A percentile compares a stretch with the other conserved stretches of the same genome.
Conservation (phyloP, 2,888 invertebrate species). For the Gasteruption jaculator region DNA sequence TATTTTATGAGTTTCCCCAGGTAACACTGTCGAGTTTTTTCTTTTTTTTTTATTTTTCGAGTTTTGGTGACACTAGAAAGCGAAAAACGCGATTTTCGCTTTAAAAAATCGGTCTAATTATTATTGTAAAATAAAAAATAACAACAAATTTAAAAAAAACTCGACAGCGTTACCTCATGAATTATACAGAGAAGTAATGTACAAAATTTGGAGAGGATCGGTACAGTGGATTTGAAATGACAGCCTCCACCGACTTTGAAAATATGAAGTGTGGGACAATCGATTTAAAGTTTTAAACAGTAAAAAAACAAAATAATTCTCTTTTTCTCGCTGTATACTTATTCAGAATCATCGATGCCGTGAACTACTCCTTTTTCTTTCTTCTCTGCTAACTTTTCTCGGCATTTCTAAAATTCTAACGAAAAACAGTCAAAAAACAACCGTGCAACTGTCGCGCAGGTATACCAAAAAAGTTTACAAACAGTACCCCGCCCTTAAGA, state of each 20-base stretch:
- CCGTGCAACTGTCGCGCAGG: conserved; percentile 1
- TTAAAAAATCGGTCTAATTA: conserved; percentile 12
- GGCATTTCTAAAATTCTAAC: too few relatives aligned
- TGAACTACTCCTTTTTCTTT: conserved; percentile 1
- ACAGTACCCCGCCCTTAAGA: too few relatives aligned
- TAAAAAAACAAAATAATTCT: neutral
- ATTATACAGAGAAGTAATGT: conserved; percentile 16
- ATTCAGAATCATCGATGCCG: conserved; percentile 9
- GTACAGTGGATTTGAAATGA: conserved; percentile 37
- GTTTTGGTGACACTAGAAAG: conserved; percentile 11
- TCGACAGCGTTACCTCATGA: conserved; percentile 18
- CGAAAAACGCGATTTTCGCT: conserved; percentile 5
- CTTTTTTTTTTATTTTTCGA: conserved; percentile 9
- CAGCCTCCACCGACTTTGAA: conserved; percentile 18
- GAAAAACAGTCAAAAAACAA: too few relatives aligned
- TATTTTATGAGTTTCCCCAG: conserved; percentile 12
- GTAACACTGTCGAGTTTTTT: conserved; percentile 12
- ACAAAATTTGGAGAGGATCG: conserved; percentile 18
- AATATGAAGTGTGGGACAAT: conserved; percentile 13
- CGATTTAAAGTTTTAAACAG: conserved; percentile 9
- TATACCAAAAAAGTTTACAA: neutral
- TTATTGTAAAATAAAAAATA: too few relatives aligned
- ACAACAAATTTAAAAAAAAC: conserved; percentile 15
- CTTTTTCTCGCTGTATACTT: conserved; percentile 3
- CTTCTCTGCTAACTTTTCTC: conserved; percentile 1